Evolutionary conservation across 2,888 invertebrate genomes (phyloP).

Genomic region (Pheosia tremula): DNA sequence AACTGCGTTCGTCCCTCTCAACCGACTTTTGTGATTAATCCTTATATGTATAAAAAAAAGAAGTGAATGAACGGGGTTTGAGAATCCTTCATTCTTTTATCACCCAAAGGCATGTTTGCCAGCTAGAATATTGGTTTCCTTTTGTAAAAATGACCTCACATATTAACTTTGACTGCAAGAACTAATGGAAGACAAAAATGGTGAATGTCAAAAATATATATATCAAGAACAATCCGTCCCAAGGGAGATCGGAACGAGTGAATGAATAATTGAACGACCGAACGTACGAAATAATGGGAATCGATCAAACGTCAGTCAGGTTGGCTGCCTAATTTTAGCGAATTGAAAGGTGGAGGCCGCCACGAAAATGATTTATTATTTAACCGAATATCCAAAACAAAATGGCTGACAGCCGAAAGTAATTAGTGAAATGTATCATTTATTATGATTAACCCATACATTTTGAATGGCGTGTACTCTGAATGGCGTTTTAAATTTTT

Average conservation of each 20-base stretch:
- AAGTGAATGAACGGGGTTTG: not conserved
- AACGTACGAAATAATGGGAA: slow-evolving; percentile 21
- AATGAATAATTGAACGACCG: slow-evolving; percentile 34
- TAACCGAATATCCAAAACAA: slow-evolving; percentile 13
- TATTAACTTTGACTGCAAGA: slow-evolving; percentile 12
- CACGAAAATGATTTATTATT: slow-evolving; percentile 28
- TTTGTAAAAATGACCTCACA: slow-evolving; percentile 6
- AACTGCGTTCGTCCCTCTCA: slow-evolving; percentile 1
- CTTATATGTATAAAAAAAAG: not conserved
- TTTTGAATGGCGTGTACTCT: no score
- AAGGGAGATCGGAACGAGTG: slow-evolving; percentile 26
- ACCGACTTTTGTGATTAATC: slow-evolving; percentile 1
- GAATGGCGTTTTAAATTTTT: no score
- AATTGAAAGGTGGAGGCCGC: slow-evolving; percentile 17
- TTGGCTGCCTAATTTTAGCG: slow-evolving; percentile 26
- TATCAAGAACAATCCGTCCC: slow-evolving; percentile 23
- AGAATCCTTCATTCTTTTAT: slow-evolving; percentile 2
- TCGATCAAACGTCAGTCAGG: slow-evolving; percentile 25
- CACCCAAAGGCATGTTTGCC: no score
- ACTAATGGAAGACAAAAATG: slow-evolving; percentile 3
- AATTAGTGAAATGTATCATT: slow-evolving; percentile 16
- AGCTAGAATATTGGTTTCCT: no score
- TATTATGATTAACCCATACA: not conserved
- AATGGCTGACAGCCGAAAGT: slow-evolving; percentile 11
- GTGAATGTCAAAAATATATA: slow-evolving; percentile 9